phyloP scores from a whole-genome alignment of 2,113 vertebrate genomes.

The Atherinomorus stipes region DNA sequence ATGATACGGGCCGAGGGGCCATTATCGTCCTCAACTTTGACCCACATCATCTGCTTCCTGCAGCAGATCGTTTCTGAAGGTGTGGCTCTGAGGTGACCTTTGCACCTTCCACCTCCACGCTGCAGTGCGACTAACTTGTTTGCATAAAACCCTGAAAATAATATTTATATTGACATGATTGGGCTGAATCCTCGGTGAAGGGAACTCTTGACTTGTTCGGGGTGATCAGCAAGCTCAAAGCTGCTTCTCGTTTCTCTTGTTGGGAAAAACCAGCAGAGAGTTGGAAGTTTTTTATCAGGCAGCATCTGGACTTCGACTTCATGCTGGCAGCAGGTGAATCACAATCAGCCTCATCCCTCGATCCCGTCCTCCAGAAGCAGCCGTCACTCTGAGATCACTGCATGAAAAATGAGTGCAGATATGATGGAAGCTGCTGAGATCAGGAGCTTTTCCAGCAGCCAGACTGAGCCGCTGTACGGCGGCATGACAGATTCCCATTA shows the following conservation, averaged over 20 bases:
- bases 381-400: not conserved
- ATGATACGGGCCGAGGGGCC: too few species aligned
- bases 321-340: conserved; percentile 6
- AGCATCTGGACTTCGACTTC: conserved; percentile 28
- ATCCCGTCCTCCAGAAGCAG: not conserved
- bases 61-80: not conserved
- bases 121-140: not conserved
- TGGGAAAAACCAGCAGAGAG: not conserved
- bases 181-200: not conserved
- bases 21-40: too few species aligned
- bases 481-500: not conserved
- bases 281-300: conserved; percentile 22
- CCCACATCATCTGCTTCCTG: not conserved
- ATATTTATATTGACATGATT: accelerated
- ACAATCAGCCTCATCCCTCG: not conserved
- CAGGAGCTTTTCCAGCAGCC: too few species aligned
- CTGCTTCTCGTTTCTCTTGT: not conserved
- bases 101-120: conserved; percentile 9
- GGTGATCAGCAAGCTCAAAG: not conserved
- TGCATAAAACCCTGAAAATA: not conserved
- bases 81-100: not conserved
- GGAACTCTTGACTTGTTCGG: not conserved
- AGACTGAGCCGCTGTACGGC: too few species aligned
- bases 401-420: not conserved
- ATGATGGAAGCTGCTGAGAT: too few species aligned